phyloP scores from a whole-genome alignment of 2,113 vertebrate species.

The Tragelaphus scriptus region DNA sequence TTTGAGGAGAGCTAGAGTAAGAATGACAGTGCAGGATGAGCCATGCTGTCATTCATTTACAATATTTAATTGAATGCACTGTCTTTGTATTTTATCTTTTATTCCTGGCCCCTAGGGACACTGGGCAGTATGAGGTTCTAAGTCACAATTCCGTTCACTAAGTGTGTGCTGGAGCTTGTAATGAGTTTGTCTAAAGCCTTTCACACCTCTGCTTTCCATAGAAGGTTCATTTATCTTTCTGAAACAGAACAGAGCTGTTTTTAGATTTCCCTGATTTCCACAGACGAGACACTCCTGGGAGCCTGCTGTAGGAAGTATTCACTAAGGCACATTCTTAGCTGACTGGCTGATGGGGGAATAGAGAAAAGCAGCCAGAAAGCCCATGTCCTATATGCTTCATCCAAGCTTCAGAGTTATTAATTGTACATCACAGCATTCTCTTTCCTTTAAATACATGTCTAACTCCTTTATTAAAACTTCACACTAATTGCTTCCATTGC shows the following conservation, averaged over 20 bases:
- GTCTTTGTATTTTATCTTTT: constrained; percentile 65
- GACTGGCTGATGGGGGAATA: constrained; percentile 64
- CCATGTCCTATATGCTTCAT: constrained; percentile 47
- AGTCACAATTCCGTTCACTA: constrained; percentile 76
- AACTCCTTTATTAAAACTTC: constrained; percentile 72
- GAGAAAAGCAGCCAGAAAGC: constrained; percentile 60
- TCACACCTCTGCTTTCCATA: constrained; percentile 81
- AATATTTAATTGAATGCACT: constrained; percentile 46
- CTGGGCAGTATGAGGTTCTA: constrained; percentile 67
- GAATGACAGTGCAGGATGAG: background rate
- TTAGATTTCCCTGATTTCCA: constrained; percentile 81
- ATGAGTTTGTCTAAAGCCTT: constrained; percentile 83
- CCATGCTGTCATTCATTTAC: constrained; percentile 25
- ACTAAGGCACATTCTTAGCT: constrained; percentile 73
- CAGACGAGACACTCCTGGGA: constrained; percentile 70
- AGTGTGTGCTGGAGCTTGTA: constrained; percentile 82
- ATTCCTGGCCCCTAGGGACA: constrained; percentile 48
- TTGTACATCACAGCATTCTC: constrained; percentile 71
- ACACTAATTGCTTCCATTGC: constrained; percentile 74
- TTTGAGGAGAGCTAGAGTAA: background rate
- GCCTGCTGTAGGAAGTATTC: constrained; percentile 67
- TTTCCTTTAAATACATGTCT: constrained; percentile 66
- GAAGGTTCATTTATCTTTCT: constrained; percentile 82
- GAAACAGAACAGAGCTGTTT: constrained; percentile 80
- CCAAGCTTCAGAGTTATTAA: constrained; percentile 66